phyloP scores from a whole-genome alignment of 2,888 invertebrate genomes.

The Hetaerina titia region DNA sequence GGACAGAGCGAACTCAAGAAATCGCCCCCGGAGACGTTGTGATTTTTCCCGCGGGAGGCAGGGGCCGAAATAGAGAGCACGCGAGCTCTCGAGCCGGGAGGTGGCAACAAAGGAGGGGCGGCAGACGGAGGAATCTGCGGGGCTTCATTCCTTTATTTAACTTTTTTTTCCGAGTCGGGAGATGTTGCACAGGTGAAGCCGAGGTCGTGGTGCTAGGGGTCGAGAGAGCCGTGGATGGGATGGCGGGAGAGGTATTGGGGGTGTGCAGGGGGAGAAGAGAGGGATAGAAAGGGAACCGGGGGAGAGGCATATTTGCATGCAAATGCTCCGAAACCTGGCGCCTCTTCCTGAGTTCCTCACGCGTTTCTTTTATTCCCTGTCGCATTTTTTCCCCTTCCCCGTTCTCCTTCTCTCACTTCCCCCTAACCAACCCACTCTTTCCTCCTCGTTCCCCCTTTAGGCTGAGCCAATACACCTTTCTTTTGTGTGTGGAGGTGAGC shows the following conservation, averaged over 20 bases:
- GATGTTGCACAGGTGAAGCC: conserved; percentile 28
- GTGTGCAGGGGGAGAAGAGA: not conserved
- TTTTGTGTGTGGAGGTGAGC: conserved; percentile 21
- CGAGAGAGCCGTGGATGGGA: not conserved
- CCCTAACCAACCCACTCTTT: not conserved
- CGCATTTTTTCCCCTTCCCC: conserved; percentile 9
- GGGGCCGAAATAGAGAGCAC: not conserved
- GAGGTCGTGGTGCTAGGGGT: not conserved
- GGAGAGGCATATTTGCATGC: conserved; percentile 53
- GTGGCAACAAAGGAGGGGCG: not conserved
- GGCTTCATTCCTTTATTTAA: not conserved
- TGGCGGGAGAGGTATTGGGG: not conserved
- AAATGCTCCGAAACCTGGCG: conserved; percentile 65
- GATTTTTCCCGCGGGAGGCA: conserved; percentile 36
- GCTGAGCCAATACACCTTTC: conserved; percentile 40
- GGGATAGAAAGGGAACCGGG: not conserved
- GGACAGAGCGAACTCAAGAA: not conserved
- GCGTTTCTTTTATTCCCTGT: conserved; percentile 35
- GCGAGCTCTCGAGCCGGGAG: not conserved
- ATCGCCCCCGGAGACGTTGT: conserved; percentile 36
- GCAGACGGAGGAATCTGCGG: not conserved
- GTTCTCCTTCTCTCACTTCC: not conserved
- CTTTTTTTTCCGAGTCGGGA: not conserved
- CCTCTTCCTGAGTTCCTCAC: conserved; percentile 33
- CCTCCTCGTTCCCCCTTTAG: not conserved